Percentiles rank a stretch among this genome's conserved stretches.
These are phyloP conservation scores for Characodon lateralis DNA, from an alignment of 2,797 vertebrate genomes.

Conservation along the genomic window DNA sequence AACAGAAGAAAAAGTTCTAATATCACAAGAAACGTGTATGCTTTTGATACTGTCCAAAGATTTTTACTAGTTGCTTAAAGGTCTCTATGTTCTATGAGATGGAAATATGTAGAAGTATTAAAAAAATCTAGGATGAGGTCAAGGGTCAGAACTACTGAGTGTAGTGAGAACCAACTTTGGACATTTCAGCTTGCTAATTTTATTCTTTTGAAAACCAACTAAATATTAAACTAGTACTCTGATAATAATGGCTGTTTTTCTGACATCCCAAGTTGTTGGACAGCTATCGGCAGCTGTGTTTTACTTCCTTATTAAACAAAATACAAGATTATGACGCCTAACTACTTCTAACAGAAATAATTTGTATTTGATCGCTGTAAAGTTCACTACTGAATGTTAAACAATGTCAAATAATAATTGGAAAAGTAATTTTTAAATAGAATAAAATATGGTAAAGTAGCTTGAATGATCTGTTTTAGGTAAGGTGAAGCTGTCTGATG, in stretches of 20 bases:
- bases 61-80: conserved; percentile 23
- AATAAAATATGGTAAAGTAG: no score
- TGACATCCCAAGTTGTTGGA: not conserved
- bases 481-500: no score
- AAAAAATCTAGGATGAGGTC: conserved; percentile 49
- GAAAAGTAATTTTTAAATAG: no score
- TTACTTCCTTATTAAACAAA: not conserved
- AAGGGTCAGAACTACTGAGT: conserved; percentile 41
- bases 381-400: no score
- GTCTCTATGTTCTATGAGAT: conserved; percentile 1
- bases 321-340: not conserved
- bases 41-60: conserved; percentile 9
- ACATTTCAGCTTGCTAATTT: not conserved
- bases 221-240: not conserved
- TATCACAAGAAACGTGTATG: not conserved
- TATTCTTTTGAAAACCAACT: not conserved
- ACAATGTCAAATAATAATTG: no score
- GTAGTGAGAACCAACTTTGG: not conserved
- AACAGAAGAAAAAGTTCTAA: not conserved
- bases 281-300: not conserved
- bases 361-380: no score
- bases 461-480: no score
- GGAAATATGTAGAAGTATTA: conserved; percentile 24
- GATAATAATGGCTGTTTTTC: not conserved
- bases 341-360: no score